Evolutionary conservation across 2,888 invertebrate species (phyloP).

Genomic region (Plebejus argus): DNA sequence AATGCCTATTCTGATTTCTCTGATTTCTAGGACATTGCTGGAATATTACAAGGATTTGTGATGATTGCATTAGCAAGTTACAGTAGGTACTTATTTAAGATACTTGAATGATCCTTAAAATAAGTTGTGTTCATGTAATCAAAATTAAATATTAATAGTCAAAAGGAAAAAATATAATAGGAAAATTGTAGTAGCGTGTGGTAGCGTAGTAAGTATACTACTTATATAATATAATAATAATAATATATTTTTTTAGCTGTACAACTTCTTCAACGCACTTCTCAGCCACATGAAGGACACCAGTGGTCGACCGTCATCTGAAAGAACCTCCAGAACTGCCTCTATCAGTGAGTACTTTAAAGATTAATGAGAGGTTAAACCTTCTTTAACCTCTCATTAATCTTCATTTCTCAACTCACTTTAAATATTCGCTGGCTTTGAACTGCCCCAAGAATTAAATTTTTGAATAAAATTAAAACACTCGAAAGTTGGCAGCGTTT

Average conservation of each 20-base stretch:
- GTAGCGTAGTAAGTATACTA: no score
- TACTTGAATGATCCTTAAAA: no score
- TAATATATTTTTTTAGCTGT: constrained; percentile 83
- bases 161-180: no score
- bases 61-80: no score
- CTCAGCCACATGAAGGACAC: constrained; percentile 91
- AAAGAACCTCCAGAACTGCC: constrained; percentile 83
- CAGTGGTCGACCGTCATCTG: constrained; percentile 81
- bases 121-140: no score
- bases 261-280: constrained; percentile 96
- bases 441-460: background rate
- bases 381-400: background rate
- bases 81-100: no score
- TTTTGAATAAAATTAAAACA: constrained; percentile 3
- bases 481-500: background rate
- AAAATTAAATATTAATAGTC: no score
- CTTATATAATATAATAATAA: no score
- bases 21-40: background rate
- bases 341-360: constrained; percentile 73
- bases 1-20: no score
- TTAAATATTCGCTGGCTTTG: background rate
- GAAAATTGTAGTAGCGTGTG: no score
- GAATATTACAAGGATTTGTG: background rate
- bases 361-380: no score
- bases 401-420: no score